Conservation (phyloP, 2,797 vertebrate species). For the Nannoperca australis region DNA sequence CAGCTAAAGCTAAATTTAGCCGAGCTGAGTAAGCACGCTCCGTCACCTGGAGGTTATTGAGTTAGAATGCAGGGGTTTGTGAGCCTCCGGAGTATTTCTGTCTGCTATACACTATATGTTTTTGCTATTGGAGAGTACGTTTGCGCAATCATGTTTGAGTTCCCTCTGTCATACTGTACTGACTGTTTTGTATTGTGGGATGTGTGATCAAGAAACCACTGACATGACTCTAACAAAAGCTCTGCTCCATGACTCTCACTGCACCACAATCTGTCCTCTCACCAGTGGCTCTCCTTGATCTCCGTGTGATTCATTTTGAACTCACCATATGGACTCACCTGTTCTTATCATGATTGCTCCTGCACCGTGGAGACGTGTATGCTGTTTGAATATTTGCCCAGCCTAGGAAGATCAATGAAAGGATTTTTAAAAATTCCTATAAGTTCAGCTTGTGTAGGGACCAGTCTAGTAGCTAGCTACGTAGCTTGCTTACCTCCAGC, state of each 20-base stretch:
- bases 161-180: constrained; percentile 13
- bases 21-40: constrained; percentile 46
- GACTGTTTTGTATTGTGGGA: constrained; percentile 11
- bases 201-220: constrained; percentile 38
- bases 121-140: not conserved
- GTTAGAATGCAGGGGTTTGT: constrained; percentile 15
- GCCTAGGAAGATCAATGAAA: constrained; percentile 17
- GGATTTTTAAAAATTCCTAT: constrained; percentile 16
- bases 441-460: constrained; percentile 25
- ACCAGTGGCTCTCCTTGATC: constrained; percentile 61
- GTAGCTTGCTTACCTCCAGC: constrained; percentile 23
- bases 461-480: constrained; percentile 18
- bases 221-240: constrained; percentile 27
- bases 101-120: not conserved
- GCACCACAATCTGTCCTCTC: constrained; percentile 69
- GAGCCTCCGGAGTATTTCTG: constrained; percentile 14
- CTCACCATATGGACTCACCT: constrained; percentile 60
- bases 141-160: not conserved
- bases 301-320: constrained; percentile 55
- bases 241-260: constrained; percentile 44
- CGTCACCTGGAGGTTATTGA: constrained; percentile 37
- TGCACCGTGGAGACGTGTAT: not conserved
- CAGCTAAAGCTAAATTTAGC: constrained; percentile 56
- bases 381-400: constrained; percentile 21
- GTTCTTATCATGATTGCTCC: constrained; percentile 29